Evolutionary conservation across 2,888 invertebrate species (phyloP).

Genomic region (Pristionchus exspectatus): DNA sequence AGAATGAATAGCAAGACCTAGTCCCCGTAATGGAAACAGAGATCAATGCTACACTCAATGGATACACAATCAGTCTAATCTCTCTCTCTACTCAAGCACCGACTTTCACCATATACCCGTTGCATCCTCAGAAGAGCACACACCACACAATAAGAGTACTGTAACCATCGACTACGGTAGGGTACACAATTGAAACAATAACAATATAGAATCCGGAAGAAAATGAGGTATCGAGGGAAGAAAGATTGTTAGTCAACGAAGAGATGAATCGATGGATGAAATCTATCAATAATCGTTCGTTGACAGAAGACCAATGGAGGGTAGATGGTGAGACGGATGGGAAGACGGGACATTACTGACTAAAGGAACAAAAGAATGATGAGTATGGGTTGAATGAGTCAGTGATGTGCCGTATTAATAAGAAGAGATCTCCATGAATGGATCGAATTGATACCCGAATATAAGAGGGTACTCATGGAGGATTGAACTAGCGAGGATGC

Average conservation of each 20-base stretch:
- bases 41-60: slow-evolving; percentile 46
- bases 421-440: slow-evolving; percentile 1
- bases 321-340: slow-evolving; percentile 52
- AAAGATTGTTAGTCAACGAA: slow-evolving; percentile 35
- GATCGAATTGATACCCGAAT: slow-evolving; percentile 3
- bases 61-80: slow-evolving; percentile 20
- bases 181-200: neutral
- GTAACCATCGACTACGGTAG: slow-evolving; percentile 1
- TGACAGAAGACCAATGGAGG: slow-evolving; percentile 52
- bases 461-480: slow-evolving; percentile 26
- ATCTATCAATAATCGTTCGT: slow-evolving; percentile 31
- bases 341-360: slow-evolving; percentile 46
- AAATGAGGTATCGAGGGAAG: slow-evolving; percentile 40
- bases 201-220: neutral
- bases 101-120: slow-evolving; percentile 55
- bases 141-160: slow-evolving; percentile 39
- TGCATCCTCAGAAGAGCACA: slow-evolving; percentile 54
- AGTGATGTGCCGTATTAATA: slow-evolving; percentile 26
- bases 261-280: neutral
- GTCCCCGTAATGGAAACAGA: slow-evolving; percentile 35
- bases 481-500: slow-evolving; percentile 19
- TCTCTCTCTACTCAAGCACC: slow-evolving; percentile 40
- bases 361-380: neutral
- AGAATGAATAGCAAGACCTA: slow-evolving; percentile 47
- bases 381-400: neutral